Conservation (phyloP, 2,113 vertebrate species). For the human region DNA sequence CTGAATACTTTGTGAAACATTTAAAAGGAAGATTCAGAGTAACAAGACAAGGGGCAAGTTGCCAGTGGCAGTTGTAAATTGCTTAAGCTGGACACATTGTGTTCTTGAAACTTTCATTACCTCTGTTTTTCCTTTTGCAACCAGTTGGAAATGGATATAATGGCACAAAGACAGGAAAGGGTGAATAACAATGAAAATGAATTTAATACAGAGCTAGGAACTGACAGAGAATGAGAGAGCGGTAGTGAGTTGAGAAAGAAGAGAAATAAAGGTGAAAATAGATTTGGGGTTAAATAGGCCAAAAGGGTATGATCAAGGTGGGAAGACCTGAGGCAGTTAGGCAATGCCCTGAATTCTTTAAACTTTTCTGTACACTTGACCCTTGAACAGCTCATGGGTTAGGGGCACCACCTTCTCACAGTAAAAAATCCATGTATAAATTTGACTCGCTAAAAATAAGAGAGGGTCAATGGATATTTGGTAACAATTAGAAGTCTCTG, state of each 20-base stretch:
- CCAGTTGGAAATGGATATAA: conserved; percentile 9
- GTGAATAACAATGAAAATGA: background rate
- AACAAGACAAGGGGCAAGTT: background rate
- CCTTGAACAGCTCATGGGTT: background rate
- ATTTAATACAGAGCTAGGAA: background rate
- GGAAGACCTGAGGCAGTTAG: background rate
- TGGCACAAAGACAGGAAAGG: background rate
- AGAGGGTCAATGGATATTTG: background rate
- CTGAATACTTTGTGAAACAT: background rate
- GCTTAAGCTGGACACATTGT: background rate
- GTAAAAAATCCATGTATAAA: background rate
- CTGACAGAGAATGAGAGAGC: background rate
- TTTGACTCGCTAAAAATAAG: background rate
- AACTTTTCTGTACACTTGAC: background rate
- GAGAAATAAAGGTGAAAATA: background rate
- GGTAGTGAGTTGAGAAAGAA: background rate
- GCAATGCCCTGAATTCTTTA: background rate
- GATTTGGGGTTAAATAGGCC: background rate
- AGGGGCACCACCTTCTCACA: background rate
- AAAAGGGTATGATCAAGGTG: background rate
- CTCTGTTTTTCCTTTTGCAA: background rate
- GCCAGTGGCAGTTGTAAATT: background rate
- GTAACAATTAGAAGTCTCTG: background rate
- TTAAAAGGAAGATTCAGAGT: background rate
- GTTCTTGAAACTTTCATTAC: background rate